Percentiles rank a stretch among this genome's conserved stretches.
Conservation (phyloP, 2,888 invertebrate species). For the Strigamia crassipes region DNA sequence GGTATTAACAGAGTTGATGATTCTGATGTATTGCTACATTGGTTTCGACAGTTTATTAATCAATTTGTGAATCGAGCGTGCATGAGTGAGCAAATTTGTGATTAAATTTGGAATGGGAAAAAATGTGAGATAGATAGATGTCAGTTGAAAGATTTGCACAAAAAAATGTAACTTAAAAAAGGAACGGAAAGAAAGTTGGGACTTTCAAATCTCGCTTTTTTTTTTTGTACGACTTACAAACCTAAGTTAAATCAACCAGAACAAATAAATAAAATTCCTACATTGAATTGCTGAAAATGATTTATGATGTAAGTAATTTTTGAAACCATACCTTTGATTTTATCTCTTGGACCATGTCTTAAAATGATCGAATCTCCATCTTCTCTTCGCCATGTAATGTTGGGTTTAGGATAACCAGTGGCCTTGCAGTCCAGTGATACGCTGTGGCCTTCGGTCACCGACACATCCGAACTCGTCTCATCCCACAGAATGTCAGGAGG, state of each 20-base stretch:
- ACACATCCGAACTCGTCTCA: conserved; percentile 75
- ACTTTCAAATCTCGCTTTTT: no score
- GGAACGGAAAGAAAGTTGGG: no score
- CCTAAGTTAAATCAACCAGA: no score
- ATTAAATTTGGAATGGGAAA: conserved; percentile 16
- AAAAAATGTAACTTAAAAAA: no score
- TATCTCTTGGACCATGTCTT: conserved; percentile 56
- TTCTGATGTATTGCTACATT: conserved; percentile 4
- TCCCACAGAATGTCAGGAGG: conserved; percentile 78
- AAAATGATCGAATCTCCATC: conserved; percentile 63
- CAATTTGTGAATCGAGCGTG: conserved; percentile 21
- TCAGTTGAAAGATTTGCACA: neutral
- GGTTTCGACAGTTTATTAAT: conserved; percentile 21
- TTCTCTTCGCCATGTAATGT: conserved; percentile 68
- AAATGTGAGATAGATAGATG: conserved; percentile 16
- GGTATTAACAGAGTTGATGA: conserved; percentile 7
- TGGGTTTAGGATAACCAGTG: conserved; percentile 72
- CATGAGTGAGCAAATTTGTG: conserved; percentile 21
- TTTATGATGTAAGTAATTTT: neutral
- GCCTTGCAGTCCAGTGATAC: conserved; percentile 74
- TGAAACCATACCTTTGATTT: conserved; percentile 43
- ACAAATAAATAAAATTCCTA: no score
- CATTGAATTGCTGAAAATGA: no score
- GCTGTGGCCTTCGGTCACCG: conserved; percentile 74
- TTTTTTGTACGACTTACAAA: no score